Evolutionary conservation across 2,797 vertebrate species (phyloP), one percentile per base, ranked within the genome.

Genomic region (Dallia pectoralis): DNA sequence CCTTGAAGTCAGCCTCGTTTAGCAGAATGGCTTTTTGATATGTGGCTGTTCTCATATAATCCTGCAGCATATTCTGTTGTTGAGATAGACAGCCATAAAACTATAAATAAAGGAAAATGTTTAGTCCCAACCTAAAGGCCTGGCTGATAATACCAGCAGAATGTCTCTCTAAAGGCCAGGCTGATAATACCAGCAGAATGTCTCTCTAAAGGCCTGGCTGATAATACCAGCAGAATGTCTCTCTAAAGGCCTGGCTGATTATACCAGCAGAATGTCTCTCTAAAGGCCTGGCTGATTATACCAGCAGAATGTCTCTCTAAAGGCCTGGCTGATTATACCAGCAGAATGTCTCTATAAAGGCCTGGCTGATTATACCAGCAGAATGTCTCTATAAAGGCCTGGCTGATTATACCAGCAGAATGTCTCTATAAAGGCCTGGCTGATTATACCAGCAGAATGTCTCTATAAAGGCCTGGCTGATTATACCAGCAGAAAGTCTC

Each of bases 11-110:
- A 0, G 36, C 27, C 14, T 94, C 92, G 16, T 94, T 95, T 82
- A 91, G 76, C 27, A 95, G 84, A 53, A 95, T 90, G 74, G 91
- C 94, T 85, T 87, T 92, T 78, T 94, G 92, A 68, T 93, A 96
- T 2, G 93, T 95, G 66, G 87, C 89, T 0, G 84, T 95, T 78
- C 92, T 93, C 85, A 91, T 76, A 82, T 89, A 94, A 87, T 96
- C 94, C 79, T 94, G 91, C 32, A 95, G 92, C 82, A 94, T 90
- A 76, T 88, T 94, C 86, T 95, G 93, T 79, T 94, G 92, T 87
- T 94, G 92, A 25, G 89, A 93, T 59, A 95, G 82, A 79, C 86
- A 93, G 75, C 90, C 90, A 83, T 93, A 93, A 88, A 94, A 93
- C 93, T 95, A 71, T 36, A 90, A 68, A 59, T 22, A 11, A 47